Evolutionary conservation across 2,888 invertebrate genomes (phyloP), one percentile per base, ranked within the genome.

Genomic region (Caenorhabditis sp.): DNA sequence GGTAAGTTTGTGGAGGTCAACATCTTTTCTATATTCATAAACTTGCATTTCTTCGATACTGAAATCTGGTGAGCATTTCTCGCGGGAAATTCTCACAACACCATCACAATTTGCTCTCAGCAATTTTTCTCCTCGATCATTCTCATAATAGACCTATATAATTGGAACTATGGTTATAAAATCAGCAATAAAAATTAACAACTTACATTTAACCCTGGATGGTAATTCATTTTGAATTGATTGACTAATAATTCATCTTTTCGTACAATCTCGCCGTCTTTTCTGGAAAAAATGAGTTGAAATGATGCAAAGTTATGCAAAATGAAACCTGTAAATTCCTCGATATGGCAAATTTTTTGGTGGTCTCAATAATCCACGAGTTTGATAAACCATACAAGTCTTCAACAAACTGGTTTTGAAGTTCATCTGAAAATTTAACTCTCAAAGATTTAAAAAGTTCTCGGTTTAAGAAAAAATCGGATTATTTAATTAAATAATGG

Each of bases 201-300:
- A 69, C 83, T 70, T 87, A 88, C 87, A 77, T 88, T 87, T 49
- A 85, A 69, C 31, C 88, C 87, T 0, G 87, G 87, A 66, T 87
- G 84, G 73, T 88, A 87, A 64, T 88, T 87, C 77, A 87, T 75
- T 54, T 67, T 75, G 38, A 70, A 66, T 67, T 88, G 87, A 60
- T 78, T 82, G 17, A 87, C 84, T 12, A 87, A 76, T 26, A 87
- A 56, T 31, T 87, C 87, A 61, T 83, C 83, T 63, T 84, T 78
- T n/a, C 78, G 54, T 7, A 82, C 84, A 17, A 61, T 59, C 63
- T 83, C 81, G 14, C 81, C 82, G 27, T 83, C 82, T 57, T 70
- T 79, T 59, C 82, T 68, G 61, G 54, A 68, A 56, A 43, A 27
- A 8, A 54, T 49, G 5, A 2, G n/a, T 4, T n/a, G n/a, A 14